Conservation (phyloP, 2,797 vertebrate species). For the Sebastes trivittatus region DNA sequence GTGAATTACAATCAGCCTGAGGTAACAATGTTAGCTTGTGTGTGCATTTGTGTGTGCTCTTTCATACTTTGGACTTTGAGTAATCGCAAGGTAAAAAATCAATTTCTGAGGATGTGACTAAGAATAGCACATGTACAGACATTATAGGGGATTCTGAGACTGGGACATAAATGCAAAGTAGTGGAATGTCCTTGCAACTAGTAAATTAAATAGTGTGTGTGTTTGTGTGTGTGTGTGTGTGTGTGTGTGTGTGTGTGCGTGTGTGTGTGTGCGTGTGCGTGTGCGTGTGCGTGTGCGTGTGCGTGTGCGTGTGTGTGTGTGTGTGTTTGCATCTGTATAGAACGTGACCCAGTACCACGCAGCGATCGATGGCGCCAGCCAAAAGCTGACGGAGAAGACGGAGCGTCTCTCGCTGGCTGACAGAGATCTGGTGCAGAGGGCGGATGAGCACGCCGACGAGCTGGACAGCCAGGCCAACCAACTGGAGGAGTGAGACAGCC, state of each 20-base stretch:
- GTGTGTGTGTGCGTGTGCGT: too few species aligned
- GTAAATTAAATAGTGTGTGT: neutral
- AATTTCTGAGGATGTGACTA: neutral
- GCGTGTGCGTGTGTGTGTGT: neutral
- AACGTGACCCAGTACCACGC: constrained; percentile 89
- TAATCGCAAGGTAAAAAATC: neutral
- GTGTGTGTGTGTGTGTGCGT: neutral
- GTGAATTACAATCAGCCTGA: constrained; percentile 10
- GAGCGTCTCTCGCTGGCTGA: constrained; percentile 86
- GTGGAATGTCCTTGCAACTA: neutral
- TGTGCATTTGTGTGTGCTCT: neutral
- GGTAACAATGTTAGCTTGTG: constrained; percentile 22
- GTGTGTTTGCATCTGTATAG: constrained; percentile 67
- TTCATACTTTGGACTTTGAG: neutral
- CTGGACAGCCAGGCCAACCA: constrained; percentile 86
- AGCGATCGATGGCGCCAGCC: constrained; percentile 90
- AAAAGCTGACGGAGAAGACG: constrained; percentile 83
- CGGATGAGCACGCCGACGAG: constrained; percentile 82
- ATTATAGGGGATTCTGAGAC: neutral
- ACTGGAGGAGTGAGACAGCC: constrained; percentile 84
- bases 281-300: neutral
- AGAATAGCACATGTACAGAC: neutral
- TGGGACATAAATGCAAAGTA: neutral
- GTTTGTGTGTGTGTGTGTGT: neutral
- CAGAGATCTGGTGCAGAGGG: constrained; percentile 86